These are phyloP conservation scores for Tanytarsus gracilentus DNA, from an alignment of 2,888 invertebrate genomes.

Conservation along the genomic window DNA sequence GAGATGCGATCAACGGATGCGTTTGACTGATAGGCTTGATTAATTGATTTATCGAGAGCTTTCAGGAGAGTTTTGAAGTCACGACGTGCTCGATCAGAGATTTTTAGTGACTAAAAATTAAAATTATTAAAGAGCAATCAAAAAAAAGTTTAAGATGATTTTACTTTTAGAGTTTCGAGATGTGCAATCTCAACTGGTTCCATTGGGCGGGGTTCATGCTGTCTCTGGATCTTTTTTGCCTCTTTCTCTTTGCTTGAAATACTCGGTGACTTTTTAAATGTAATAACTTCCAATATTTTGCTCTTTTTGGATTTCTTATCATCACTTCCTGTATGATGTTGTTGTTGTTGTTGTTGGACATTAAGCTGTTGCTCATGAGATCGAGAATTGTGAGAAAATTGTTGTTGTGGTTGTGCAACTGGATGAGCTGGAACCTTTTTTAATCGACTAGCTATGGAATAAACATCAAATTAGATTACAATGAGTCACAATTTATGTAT, in stretches of 20 bases:
- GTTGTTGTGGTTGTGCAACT: conserved; percentile 15
- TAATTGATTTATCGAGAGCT: conserved; percentile 38
- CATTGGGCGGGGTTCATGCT: neutral
- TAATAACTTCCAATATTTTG: conserved; percentile 36
- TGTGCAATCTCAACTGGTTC: conserved; percentile 1
- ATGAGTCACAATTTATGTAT: too few relatives aligned
- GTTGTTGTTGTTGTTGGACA: conserved; percentile 12
- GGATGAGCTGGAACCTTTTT: conserved; percentile 26
- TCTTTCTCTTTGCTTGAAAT: conserved; percentile 15
- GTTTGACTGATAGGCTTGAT: conserved; percentile 32
- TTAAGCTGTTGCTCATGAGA: conserved; percentile 28
- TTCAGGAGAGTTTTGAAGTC: conserved; percentile 41
- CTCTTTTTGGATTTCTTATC: conserved; percentile 36
- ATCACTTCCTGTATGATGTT: conserved; percentile 28
- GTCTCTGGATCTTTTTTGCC: neutral
- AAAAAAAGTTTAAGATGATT: neutral
- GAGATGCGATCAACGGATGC: conserved; percentile 70
- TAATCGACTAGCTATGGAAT: neutral
- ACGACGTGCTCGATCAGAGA: conserved; percentile 41
- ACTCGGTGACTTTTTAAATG: conserved; percentile 37
- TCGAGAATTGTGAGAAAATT: conserved; percentile 25
- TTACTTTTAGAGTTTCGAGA: conserved; percentile 19
- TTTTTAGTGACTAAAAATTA: conserved; percentile 37
- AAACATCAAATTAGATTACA: neutral
- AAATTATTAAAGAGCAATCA: neutral